Evolutionary conservation across 2,113 vertebrate species (phyloP).

Genomic region (Riparia riparia): DNA sequence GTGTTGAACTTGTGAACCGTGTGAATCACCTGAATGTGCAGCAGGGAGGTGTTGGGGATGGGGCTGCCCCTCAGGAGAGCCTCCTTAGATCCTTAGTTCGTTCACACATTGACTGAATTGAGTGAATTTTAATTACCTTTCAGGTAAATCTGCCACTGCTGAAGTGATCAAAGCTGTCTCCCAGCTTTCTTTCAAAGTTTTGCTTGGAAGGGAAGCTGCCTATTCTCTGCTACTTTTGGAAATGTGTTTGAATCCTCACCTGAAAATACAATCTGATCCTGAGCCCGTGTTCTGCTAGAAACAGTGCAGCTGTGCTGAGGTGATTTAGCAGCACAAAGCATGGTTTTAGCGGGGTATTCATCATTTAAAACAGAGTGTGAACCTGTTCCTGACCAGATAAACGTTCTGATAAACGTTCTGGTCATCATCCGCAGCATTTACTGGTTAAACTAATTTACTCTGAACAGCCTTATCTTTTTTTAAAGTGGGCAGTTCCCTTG

Average conservation of each 20-base stretch:
- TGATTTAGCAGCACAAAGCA: neutral
- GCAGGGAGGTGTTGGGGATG: neutral
- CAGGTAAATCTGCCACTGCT: neutral
- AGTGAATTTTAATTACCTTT: slow-evolving; percentile 61
- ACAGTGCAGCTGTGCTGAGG: neutral
- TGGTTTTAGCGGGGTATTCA: neutral
- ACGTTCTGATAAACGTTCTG: neutral
- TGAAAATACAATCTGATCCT: neutral
- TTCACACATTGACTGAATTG: neutral
- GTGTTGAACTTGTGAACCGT: neutral
- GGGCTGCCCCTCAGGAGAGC: slow-evolving; percentile 13
- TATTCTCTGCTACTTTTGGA: neutral
- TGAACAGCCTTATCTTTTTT: neutral
- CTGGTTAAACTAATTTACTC: neutral
- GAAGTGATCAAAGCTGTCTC: neutral
- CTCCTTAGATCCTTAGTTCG: slow-evolving; percentile 41
- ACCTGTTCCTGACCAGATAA: neutral
- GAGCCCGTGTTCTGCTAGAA: neutral
- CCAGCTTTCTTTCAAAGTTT: neutral
- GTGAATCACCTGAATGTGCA: neutral
- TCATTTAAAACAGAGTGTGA: neutral
- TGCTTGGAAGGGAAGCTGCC: neutral
- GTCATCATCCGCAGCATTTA: neutral
- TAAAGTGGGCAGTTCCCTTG: neutral
- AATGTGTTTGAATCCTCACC: neutral